A percentile compares a stretch with the other conserved stretches of the same genome.
Evolutionary conservation across 2,797 vertebrate species (phyloP).

Genomic region (Mallotus villosus): DNA sequence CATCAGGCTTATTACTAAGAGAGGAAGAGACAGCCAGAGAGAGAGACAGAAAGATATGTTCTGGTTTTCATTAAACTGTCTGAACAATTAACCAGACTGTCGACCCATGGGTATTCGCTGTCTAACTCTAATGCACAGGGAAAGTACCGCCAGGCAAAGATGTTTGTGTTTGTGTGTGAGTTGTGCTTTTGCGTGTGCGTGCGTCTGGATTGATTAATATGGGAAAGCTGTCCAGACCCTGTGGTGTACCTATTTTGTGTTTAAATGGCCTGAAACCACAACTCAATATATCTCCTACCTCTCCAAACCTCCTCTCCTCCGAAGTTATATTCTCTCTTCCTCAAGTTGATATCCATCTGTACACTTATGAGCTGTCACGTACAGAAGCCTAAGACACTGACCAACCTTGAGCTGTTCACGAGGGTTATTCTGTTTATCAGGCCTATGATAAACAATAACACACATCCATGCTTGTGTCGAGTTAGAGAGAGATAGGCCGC

Average conservation of each 20-base stretch:
- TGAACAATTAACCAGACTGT: background rate
- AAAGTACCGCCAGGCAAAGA: background rate
- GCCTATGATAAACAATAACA: background rate
- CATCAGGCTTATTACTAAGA: background rate
- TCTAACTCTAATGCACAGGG: background rate
- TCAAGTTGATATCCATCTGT: background rate
- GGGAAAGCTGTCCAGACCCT: background rate
- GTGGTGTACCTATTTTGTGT: no score
- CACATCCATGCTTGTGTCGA: background rate
- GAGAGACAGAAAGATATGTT: background rate
- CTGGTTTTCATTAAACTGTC: background rate
- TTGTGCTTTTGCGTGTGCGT: background rate
- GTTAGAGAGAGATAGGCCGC: background rate
- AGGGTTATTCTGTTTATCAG: background rate
- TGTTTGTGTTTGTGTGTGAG: background rate
- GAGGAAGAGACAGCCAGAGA: no score
- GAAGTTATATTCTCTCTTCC: background rate
- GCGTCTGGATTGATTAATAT: constrained; percentile 1
- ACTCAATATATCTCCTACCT: no score
- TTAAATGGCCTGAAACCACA: no score
- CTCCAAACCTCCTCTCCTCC: background rate
- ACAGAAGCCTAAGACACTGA: no score
- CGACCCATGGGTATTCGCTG: background rate
- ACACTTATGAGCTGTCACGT: no score
- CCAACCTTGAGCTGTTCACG: no score